phyloP scores from a whole-genome alignment of 1,140 invertebrate genomes.

The Procambarus virginalis region DNA sequence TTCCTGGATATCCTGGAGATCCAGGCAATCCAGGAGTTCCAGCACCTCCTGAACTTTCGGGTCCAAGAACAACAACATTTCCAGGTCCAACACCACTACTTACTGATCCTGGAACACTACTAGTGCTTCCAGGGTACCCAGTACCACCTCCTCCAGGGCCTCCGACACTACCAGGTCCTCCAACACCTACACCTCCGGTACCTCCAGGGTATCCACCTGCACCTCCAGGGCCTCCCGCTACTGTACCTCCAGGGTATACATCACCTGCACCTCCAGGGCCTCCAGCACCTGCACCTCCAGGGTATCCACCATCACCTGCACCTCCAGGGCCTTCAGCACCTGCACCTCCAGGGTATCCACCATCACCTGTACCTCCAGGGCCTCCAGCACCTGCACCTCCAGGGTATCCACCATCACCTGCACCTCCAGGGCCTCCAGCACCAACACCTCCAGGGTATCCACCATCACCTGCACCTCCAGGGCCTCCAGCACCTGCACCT shows the following conservation, averaged over 20 bases:
- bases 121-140: background rate
- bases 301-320: background rate
- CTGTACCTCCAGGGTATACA: background rate
- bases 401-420: background rate
- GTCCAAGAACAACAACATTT: background rate
- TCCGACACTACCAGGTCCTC: background rate
- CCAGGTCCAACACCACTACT: background rate
- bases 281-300: background rate
- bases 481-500: conserved; percentile 9
- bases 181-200: background rate
- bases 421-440: background rate
- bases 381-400: conserved; percentile 13
- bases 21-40: background rate
- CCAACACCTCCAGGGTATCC: background rate
- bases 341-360: conserved; percentile 17
- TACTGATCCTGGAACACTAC: background rate
- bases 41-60: background rate
- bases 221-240: background rate
- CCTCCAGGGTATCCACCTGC: background rate
- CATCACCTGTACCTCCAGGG: background rate
- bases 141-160: background rate
- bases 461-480: conserved; percentile 13
- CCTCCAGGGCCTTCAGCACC: background rate
- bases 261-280: background rate
- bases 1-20: conserved; percentile 2